phyloP scores from a whole-genome alignment of 2,113 vertebrate species.

The Oxyura jamaicensis region DNA sequence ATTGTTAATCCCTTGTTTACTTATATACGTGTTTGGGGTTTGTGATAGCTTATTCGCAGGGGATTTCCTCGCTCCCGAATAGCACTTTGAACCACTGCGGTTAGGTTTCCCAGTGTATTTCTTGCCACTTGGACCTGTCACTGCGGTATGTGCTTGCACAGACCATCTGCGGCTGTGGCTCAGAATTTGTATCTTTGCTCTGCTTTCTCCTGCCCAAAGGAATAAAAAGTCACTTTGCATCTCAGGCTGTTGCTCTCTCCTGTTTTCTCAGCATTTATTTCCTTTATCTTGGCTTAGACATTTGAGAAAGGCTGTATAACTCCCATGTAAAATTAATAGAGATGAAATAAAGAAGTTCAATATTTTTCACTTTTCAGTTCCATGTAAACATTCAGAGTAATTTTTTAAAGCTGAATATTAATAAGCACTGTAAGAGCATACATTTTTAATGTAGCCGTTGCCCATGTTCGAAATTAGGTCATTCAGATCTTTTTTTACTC shows the following conservation, averaged over 20 bases:
- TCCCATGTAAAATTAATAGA: neutral
- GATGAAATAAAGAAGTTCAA: neutral
- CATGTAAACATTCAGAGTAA: neutral
- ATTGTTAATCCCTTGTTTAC: neutral
- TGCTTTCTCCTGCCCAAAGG: neutral
- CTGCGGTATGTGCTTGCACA: neutral
- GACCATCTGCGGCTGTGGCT: neutral
- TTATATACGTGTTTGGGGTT: neutral
- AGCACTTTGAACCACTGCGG: neutral
- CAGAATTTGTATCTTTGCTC: constrained; percentile 5
- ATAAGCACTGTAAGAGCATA: constrained; percentile 29
- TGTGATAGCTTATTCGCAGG: neutral
- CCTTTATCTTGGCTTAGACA: neutral
- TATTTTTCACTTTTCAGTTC: neutral
- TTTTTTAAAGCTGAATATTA: constrained; percentile 44
- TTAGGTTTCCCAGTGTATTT: neutral
- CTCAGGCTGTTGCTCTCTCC: neutral
- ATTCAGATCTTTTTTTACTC: constrained; percentile 34
- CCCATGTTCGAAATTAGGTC: constrained; percentile 56
- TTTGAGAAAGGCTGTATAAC: neutral
- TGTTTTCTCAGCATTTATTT: neutral
- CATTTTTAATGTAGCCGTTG: constrained; percentile 65
- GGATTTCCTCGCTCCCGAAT: neutral
- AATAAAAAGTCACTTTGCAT: constrained; percentile 6
- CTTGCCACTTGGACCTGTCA: neutral